Percentiles rank a stretch among this genome's conserved stretches.
Evolutionary conservation across 1,140 invertebrate species (phyloP).

Genomic region (Calephelis virginiensis): DNA sequence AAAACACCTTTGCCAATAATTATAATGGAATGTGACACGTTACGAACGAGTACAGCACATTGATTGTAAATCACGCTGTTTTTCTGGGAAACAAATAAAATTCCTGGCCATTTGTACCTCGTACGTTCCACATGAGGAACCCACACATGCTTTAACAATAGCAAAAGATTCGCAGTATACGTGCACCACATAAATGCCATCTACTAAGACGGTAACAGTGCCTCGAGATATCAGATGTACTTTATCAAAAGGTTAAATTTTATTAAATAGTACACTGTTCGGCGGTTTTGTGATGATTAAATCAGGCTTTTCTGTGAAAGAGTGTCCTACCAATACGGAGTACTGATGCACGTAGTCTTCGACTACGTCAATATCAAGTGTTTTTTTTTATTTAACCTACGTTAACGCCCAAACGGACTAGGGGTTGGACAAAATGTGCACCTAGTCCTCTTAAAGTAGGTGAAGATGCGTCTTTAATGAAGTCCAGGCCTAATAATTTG

Average conservation of each 20-base stretch:
- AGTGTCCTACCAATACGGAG: too few species aligned
- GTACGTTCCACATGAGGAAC: conserved; percentile 27
- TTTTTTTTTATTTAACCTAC: conserved; percentile 31
- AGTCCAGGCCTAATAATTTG: too few species aligned
- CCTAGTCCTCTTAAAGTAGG: conserved; percentile 16
- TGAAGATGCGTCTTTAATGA: background rate
- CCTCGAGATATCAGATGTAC: background rate
- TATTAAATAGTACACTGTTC: conserved; percentile 27
- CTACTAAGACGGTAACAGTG: too few species aligned
- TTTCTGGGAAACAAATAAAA: conserved; percentile 30
- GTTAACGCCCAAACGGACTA: conserved; percentile 24
- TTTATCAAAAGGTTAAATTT: conserved; percentile 19
- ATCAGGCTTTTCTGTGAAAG: too few species aligned
- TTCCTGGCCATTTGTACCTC: too few species aligned
- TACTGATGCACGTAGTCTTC: conserved; percentile 34
- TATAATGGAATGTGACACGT: background rate
- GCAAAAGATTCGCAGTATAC: background rate
- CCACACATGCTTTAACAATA: conserved; percentile 18
- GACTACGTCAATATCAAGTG: conserved; percentile 35
- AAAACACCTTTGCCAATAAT: background rate
- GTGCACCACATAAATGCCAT: background rate
- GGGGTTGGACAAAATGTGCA: conserved; percentile 11
- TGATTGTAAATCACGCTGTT: conserved; percentile 23
- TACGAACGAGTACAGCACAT: too few species aligned
- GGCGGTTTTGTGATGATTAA: conserved; percentile 39